phyloP scores from a whole-genome alignment of 2,113 vertebrate species.

The Galeopterus variegatus region DNA sequence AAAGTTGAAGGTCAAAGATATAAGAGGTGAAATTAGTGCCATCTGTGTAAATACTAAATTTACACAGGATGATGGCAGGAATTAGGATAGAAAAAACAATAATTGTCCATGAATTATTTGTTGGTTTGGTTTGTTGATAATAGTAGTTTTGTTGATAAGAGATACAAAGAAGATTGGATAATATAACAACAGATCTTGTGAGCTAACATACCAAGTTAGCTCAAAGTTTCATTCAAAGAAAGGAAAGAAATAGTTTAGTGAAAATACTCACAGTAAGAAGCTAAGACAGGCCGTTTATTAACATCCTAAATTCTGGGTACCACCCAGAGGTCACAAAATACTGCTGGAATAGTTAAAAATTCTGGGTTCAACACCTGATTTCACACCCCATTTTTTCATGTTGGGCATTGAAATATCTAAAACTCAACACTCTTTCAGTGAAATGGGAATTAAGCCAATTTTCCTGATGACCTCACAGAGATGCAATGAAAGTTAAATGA shows the following conservation, averaged over 20 bases:
- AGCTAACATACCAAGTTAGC: not conserved
- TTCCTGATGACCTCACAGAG: not conserved
- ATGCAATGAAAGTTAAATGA: not conserved
- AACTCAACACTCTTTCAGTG: not conserved
- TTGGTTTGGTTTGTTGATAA: not conserved
- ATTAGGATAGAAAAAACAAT: not conserved
- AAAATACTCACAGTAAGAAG: not conserved
- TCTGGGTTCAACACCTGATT: constrained; percentile 8
- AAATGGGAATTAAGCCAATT: not conserved
- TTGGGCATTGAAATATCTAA: not conserved
- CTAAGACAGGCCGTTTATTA: constrained; percentile 3
- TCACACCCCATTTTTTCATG: not conserved
- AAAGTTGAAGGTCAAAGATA: not conserved
- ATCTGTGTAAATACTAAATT: not conserved
- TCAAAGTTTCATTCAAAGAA: constrained; percentile 2
- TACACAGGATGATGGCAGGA: not conserved
- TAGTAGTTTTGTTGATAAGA: not conserved
- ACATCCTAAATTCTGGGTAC: not conserved
- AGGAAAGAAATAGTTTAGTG: not conserved
- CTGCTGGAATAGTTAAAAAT: not conserved
- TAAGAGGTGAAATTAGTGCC: not conserved
- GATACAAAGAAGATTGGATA: not conserved
- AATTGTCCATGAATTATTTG: not conserved
- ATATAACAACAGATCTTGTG: not conserved
- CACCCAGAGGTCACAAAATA: not conserved